Base-by-base conservation (phyloP, 2,113 vertebrate genomes). In the Riparia riparia region DNA sequence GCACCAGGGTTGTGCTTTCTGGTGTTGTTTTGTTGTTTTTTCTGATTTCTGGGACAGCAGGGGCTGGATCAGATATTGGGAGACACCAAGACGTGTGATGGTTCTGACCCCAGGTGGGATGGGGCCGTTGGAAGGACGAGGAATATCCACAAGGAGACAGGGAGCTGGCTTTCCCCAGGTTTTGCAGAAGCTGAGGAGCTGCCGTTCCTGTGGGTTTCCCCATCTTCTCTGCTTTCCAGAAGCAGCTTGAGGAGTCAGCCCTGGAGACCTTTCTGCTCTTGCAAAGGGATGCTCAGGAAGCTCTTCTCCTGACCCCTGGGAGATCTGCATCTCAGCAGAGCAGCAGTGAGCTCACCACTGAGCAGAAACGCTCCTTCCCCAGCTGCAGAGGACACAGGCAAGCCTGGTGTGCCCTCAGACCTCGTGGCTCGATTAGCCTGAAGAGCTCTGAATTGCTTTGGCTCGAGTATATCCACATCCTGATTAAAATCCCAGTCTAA, bases 401-500 rank as follows among this genome's bases (percentile, higher is more conserved):
- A 88, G 80, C 5, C 0, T 63, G 76, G 28, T 26, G 49, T 81
- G 80, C 88, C 92, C 88, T 82, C 90, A 81, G 1, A 71, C 71
- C 90, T 78, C 82, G 42, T 37, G 79, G 21, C 85, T 89, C 49
- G 47, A n/a, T 94, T 81, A 42, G 82, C 72, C 88, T 81, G 57
- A 51, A 42, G 80, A 89, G 65, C 72, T 76, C 50, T 6, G 53
- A 65, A 76, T 94, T 68, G 53, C 51, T 92, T 57, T 77, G 82
- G 76, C 92, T 82, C 49, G 51, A 42, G 37, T 18, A 5, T 61
- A 50, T 61, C 72, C 85, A 72, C 72, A 93, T 96, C 92, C 92
- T 92, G 90, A 94, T 96, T 92, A 82, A 92, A 96, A 92, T 82
- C 92, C 82, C 88, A 89, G 44, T 14, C 68, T 93, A 93, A 96